Conservation (phyloP, 2,888 invertebrate species). For the Chironomus tentans region DNA sequence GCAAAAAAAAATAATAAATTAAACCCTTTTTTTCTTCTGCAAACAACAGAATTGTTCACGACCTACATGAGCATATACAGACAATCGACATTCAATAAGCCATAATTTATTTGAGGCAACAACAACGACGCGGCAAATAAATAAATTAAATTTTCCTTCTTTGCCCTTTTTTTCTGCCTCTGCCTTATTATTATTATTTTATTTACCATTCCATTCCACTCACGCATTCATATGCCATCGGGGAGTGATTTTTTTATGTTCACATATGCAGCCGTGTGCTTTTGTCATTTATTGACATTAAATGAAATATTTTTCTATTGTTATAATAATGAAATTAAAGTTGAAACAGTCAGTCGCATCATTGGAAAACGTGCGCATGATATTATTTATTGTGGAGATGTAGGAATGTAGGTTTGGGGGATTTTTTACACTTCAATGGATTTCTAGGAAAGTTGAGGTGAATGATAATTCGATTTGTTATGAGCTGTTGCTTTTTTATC, state of each 20-base stretch:
- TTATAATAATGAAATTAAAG: too few relatives aligned
- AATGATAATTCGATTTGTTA: too few relatives aligned
- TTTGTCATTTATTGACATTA: background rate
- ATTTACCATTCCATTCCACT: background rate
- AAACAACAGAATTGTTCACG: background rate
- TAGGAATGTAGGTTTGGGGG: too few relatives aligned
- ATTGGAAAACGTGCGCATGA: too few relatives aligned
- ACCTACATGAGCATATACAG: background rate
- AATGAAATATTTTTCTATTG: background rate
- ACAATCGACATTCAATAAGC: conserved; percentile 3
- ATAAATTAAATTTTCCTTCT: conserved; percentile 13
- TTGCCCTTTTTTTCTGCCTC: background rate
- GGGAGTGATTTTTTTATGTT: background rate
- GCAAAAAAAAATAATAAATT: background rate
- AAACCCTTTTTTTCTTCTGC: background rate
- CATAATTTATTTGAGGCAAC: conserved; percentile 5
- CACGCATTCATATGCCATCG: background rate
- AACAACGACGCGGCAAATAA: background rate
- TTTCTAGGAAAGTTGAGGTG: too few relatives aligned
- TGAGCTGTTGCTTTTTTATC: too few relatives aligned
- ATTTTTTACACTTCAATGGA: too few relatives aligned
- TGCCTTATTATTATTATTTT: background rate
- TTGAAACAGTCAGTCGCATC: too few relatives aligned
- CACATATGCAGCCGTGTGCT: background rate
- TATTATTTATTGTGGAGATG: too few relatives aligned